phyloP scores from a whole-genome alignment of 2,888 invertebrate species.

The Lithophane semibrunnea region DNA sequence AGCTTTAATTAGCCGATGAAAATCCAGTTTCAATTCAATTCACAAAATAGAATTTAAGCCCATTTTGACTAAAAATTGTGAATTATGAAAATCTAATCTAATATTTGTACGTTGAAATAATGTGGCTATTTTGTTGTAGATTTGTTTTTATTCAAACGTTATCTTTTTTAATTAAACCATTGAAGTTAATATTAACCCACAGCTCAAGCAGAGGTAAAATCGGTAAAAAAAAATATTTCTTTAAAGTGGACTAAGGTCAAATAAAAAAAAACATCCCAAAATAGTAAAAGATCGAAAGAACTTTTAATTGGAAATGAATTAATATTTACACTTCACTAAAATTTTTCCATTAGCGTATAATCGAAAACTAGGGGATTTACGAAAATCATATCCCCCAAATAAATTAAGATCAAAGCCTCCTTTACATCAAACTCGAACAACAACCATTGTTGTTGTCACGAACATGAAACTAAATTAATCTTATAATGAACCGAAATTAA shows the following conservation, averaged over 20 bases:
- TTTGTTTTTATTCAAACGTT: too few species aligned
- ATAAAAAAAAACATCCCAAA: too few species aligned
- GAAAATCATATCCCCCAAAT: background rate
- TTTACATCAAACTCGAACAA: background rate
- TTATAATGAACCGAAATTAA: slow-evolving; percentile 2
- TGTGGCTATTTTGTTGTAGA: background rate
- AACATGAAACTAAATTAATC: slow-evolving; percentile 12
- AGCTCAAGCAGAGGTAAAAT: too few species aligned
- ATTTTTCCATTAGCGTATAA: background rate
- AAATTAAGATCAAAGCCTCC: slow-evolving; percentile 14
- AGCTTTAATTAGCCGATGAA: slow-evolving; percentile 18
- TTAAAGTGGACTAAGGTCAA: too few species aligned
- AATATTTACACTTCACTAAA: background rate
- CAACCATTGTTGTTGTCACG: slow-evolving; percentile 11
- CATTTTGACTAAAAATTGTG: background rate
- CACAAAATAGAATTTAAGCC: background rate
- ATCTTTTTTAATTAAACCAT: background rate
- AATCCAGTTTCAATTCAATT: background rate
- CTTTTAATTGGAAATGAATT: background rate
- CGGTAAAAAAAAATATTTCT: too few species aligned
- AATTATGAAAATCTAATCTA: too few species aligned
- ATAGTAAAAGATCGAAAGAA: background rate
- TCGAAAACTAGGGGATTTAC: too few species aligned
- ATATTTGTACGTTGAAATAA: background rate
- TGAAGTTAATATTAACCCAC: too few species aligned